Evolutionary conservation across 2,113 vertebrate genomes (phyloP), one percentile per base, ranked within the genome.

Genomic region (Tonatia bakeri): DNA sequence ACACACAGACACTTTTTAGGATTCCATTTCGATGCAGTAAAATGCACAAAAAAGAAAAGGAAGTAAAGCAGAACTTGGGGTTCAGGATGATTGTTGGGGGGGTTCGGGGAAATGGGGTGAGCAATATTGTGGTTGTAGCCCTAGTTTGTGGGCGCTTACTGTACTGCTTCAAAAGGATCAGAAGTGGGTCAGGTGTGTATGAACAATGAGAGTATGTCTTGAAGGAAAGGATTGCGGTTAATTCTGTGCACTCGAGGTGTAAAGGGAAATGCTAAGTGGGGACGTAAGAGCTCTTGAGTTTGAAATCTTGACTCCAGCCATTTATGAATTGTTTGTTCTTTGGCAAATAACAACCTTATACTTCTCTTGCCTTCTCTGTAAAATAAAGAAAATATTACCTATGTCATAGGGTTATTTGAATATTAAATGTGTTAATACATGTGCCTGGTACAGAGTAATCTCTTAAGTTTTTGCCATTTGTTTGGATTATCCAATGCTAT

Each of bases 1-100:
- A 75, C 77, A 84, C 1, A 5, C 26, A 36, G 92, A 5, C 22
- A n/a, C 26, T 72, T 90, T 36, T 77, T 77, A 75, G 82, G 36
- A 83, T 45, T 90, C 19, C 50, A 83, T 91, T 88, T 87, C 83
- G 54, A 59, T 93, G 43, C 67, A 67, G 16, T 91, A 52, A 93
- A 70, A 43, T 87, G 12, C 52, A 47, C 80, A 36, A 81, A 61
- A 61, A 86, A 83, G 43, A 65, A 81, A 75, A 52, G 40, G 26
- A 76, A 90, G 81, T 36, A 85, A 73, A 87, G 77, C 13, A 31
- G 87, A 93, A 77, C 17, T 26, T 40, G 65, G 36, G 24, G 43
- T 86, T 91, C 22, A 81, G n/a, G n/a, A 13, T 91, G 20, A 65
- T 82, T 76, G 45, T 89, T 85, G 17, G 5, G 20, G 40, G 22